Base-by-base conservation (phyloP, 2,888 invertebrate species). In the Cyclophora albipunctata region DNA sequence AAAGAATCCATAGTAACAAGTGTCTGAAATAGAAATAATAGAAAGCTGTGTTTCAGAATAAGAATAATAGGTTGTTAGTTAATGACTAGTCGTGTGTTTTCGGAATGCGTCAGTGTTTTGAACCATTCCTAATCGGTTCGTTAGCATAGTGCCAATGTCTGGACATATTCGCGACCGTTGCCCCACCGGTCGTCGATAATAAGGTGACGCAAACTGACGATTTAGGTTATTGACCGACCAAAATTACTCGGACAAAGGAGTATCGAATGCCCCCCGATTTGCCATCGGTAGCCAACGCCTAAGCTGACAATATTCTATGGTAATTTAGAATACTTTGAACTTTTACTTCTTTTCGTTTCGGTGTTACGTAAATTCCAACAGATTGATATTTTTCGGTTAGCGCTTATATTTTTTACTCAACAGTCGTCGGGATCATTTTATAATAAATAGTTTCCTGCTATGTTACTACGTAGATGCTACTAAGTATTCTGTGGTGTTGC, bases 101-200 rank as follows among this genome's bases (percentile, higher is more conserved):
- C 66, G 66, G 60, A 72, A 70, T 68, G 68, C 63, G 63, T 64
- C 56, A 59, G 55, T 54, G 56, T 63, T 57, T 60, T 70, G 62
- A 74, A 73, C 75, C 76, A 71, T 76, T 64, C 68, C 73, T 62
- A 81, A 81, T 81, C 75, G 71, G 79, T 82, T 81, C 69, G 73
- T 73, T 71, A 73, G 69, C 69, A 71, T 63, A 69, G 64, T 70
- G 69, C 65, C 69, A 68, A 71, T 71, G 71, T 71, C 73, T 73
- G 64, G 71, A 73, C 66, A 74, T 67, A 70, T 78, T 73, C 71
- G 68, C 70, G 72, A 66, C 63, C 57, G 52, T 64, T 59, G 67
- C 55, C 63, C 60, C 58, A 62, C 55, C 64, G 69, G 46, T 52
- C 40, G 48, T 42, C 52, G 47, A 70, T 77, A 73, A 72, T 73